Base-by-base conservation (phyloP, 2,888 invertebrate species). In the Pilophorus perplexus region DNA sequence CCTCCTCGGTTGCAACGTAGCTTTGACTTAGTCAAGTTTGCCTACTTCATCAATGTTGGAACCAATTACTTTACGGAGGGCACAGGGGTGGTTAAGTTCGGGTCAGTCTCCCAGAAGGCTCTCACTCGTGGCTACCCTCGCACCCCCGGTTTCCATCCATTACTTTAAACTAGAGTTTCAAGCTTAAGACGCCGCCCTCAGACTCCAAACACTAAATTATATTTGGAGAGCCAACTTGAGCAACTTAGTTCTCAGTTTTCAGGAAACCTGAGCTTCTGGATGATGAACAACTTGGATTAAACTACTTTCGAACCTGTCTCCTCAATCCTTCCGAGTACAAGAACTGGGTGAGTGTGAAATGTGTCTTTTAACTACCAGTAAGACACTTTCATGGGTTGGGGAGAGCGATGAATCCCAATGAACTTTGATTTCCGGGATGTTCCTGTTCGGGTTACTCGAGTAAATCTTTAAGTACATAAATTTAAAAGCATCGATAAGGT, bases 271-370 rank as follows among this genome's bases (percentile, higher is more conserved):
- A 59, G 42, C 59, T 42, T 20, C n/a, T 22, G 59, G 42, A 59
- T 59, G 59, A 59, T 59, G 59, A 59, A 59, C 59, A 59, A 42
- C 59, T 59, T 25, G 42, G 59, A 42, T 59, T 59, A 42, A 59
- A 59, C 42, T 59, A 33, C 59, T 42, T 42, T 42, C 42, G 42
- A 42, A 14, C 16, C 16, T 42, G 42, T 16, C 42, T 42, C 42
- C n/a, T 33, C 37, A 33, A 33, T 33, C 6, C n/a, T 33, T 10
- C 37, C n/a, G n/a, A 10, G n/a, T 8, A 10, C 6, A 6, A 6
- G n/a, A 33, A 10, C n/a, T 10, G 6, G n/a, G n/a, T 33, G 6
- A 10, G 37, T 33, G n/a, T 8, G 6, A 33, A 33, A 10, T 33
- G 6, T 33, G n/a, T n/a, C n/a, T n/a, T n/a, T n/a, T n/a, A n/a